Base-by-base conservation (phyloP, 2,797 vertebrate species). In the Xenops minutus region DNA sequence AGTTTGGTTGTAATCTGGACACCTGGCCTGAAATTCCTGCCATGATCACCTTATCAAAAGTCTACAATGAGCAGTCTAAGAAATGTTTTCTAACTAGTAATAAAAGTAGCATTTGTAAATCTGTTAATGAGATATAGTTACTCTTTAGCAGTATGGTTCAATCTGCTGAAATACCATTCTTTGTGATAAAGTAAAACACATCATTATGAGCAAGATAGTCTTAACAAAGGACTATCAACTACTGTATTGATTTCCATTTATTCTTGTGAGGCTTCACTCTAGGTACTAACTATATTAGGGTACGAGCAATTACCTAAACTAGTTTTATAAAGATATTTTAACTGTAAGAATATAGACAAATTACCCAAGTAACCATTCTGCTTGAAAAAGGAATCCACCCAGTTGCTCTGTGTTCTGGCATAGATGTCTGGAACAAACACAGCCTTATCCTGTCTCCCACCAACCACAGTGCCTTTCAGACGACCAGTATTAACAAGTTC, bases 341-440 rank as follows among this genome's bases (percentile, higher is more conserved):
- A 85, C 77, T 43, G 52, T 3, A 36, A 92, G 51, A 91, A 92
- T 69, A 75, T 9, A 78, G 75, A 85, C 82, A 14, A 73, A 78
- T 97, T 98, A 99, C 99, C 99, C 91, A 99, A 97, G 96, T 99
- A 99, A 95, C 99, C 98, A 72, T 99, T 99, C 95, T 99, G 99
- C 91, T 98, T 99, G 88, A 99, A 98, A 98, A 99, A 99, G 19
- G 99, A 99, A 96, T 99, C 99, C 64, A 99, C 98, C 99, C 99
- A 99, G 85, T 98, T 86, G 87, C 98, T 99, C 96, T 99, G 99
- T 1, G 99, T 99, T 97, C 89, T 99, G 96, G 99, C 97, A 92
- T 99, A 99, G 96, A 99, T 99, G 82, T 99, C 99, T 37, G 99
- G 99, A 93, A 99, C 95, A 96, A 99, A 99, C 59, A 99, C 98